Percentiles rank a stretch among this genome's conserved stretches.
Evolutionary conservation across 2,113 vertebrate genomes (phyloP).

Genomic region (Falco punctatus): DNA sequence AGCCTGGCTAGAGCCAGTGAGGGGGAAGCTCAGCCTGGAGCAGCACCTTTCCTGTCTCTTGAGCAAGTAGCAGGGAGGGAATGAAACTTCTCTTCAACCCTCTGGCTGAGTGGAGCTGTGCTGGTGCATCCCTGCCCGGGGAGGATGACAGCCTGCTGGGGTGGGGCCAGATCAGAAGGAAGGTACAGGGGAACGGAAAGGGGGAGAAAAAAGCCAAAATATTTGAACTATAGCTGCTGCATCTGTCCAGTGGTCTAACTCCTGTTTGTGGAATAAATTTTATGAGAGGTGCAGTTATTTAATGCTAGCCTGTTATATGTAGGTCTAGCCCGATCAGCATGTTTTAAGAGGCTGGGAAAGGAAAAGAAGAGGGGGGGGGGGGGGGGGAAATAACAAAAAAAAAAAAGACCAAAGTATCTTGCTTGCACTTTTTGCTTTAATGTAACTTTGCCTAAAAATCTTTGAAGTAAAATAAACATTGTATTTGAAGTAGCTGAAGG

Average conservation of each 20-base stretch:
- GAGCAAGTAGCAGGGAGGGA: background rate
- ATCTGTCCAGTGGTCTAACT: slow-evolving; percentile 33
- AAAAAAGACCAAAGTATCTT: background rate
- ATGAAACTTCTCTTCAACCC: slow-evolving; percentile 7
- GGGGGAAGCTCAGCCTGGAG: background rate
- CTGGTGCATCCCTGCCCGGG: background rate
- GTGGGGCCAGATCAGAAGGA: slow-evolving; percentile 36
- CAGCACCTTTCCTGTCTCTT: background rate
- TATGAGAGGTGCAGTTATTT: slow-evolving; percentile 63
- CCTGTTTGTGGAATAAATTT: slow-evolving; percentile 42
- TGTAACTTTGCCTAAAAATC: slow-evolving; percentile 43
- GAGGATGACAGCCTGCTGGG: slow-evolving; percentile 1
- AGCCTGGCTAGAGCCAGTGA: background rate
- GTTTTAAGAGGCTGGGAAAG: background rate
- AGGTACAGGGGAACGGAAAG: background rate
- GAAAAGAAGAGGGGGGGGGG: background rate
- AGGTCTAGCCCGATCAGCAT: background rate
- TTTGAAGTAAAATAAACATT: slow-evolving; percentile 66
- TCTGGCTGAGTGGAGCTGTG: slow-evolving; percentile 7
- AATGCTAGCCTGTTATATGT: slow-evolving; percentile 17
- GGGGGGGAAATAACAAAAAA: too few relatives aligned
- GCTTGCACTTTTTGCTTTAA: slow-evolving; percentile 16
- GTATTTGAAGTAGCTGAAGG: slow-evolving; percentile 46
- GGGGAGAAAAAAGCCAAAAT: slow-evolving; percentile 1
- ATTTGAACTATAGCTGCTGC: slow-evolving; percentile 29